Evolutionary conservation across 1,140 invertebrate genomes (phyloP).

Genomic region (Teleopsis dalmanni): DNA sequence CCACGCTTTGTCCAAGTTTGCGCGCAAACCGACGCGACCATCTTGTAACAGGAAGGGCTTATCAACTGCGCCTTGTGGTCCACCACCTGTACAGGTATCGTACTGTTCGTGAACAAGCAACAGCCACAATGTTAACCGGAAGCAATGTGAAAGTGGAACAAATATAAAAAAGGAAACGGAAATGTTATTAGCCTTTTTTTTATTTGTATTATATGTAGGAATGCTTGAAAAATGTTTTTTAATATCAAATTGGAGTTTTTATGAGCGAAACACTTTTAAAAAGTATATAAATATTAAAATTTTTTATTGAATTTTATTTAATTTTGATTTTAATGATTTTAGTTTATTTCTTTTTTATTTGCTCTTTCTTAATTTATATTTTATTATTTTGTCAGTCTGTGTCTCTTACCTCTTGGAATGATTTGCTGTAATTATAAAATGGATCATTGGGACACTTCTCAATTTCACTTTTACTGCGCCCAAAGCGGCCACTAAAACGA

Average conservation of each 20-base stretch:
- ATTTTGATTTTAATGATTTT: no score
- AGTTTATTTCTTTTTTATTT: no score
- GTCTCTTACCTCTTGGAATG: constrained; percentile 41
- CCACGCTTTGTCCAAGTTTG: constrained; percentile 85
- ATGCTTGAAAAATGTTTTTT: no score
- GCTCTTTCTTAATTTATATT: no score
- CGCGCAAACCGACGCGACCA: constrained; percentile 71
- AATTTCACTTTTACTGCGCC: constrained; percentile 40
- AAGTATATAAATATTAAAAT: no score
- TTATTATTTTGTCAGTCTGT: no score
- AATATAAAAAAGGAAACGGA: not conserved
- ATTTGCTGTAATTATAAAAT: constrained; percentile 41
- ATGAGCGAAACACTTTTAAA: no score
- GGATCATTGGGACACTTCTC: constrained; percentile 37
- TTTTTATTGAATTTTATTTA: no score
- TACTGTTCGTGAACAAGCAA: not conserved
- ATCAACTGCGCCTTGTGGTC: constrained; percentile 46
- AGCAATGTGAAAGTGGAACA: not conserved
- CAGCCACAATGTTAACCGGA: not conserved
- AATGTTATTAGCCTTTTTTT: constrained; percentile 6
- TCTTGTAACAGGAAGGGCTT: constrained; percentile 59
- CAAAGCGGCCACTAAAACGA: constrained; percentile 40
- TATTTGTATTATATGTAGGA: no score
- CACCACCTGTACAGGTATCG: constrained; percentile 22
- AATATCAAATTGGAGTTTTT: no score